phyloP scores from a whole-genome alignment of 2,113 vertebrate genomes.

The Gobiocypris rarus region DNA sequence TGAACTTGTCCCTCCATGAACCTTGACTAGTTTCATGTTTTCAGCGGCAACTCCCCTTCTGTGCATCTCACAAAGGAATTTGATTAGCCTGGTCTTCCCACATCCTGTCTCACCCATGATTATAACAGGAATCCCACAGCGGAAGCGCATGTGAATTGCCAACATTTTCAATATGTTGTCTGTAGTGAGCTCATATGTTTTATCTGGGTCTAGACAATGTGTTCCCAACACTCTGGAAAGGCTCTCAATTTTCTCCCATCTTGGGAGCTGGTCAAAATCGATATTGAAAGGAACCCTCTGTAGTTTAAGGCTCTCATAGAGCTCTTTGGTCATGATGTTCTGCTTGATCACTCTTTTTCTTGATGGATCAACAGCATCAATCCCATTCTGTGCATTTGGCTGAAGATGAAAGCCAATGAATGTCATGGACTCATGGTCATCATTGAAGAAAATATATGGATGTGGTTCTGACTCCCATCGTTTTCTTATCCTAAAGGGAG shows the following conservation, averaged over 20 bases:
- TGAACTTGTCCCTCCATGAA: conserved; percentile 91
- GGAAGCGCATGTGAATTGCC: conserved; percentile 94
- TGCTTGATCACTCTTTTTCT: conserved; percentile 77
- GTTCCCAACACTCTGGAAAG: conserved; percentile 88
- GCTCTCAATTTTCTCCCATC: conserved; percentile 83
- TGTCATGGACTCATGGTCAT: conserved; percentile 88
- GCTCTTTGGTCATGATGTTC: conserved; percentile 77
- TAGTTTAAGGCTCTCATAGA: conserved; percentile 77
- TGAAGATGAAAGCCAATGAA: conserved; percentile 92
- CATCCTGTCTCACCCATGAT: conserved; percentile 99
- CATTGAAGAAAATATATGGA: conserved; percentile 94
- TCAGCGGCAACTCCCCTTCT: conserved; percentile 70
- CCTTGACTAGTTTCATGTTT: conserved; percentile 92
- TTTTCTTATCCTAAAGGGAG: conserved; percentile 88
- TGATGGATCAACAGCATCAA: conserved; percentile 84
- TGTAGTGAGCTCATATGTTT: conserved; percentile 91
- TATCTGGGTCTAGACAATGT: conserved; percentile 85
- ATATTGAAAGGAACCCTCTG: conserved; percentile 90
- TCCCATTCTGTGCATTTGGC: conserved; percentile 55
- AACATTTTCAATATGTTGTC: conserved; percentile 94
- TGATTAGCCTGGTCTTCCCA: conserved; percentile 92
- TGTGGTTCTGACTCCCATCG: conserved; percentile 94
- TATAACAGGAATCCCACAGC: conserved; percentile 92
- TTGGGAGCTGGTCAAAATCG: conserved; percentile 82
- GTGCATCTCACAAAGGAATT: conserved; percentile 85